Percentiles rank a stretch among this genome's conserved stretches.
Evolutionary conservation across 2,888 invertebrate species (phyloP).

Genomic region (Ophion ellenae): DNA sequence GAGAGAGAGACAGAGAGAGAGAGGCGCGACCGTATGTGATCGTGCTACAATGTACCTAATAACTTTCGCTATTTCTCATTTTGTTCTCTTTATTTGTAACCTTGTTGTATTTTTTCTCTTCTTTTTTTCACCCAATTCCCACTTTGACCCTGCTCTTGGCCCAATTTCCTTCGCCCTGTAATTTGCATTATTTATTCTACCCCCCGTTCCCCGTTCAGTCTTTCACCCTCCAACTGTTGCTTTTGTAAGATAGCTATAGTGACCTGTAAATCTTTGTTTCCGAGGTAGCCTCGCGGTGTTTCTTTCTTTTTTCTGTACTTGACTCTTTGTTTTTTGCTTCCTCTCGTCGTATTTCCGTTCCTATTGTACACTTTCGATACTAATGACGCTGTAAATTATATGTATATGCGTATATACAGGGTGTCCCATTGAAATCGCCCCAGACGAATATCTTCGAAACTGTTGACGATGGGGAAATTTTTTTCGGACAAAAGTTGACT

Average conservation of each 20-base stretch:
- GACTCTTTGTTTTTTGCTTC: constrained; percentile 24
- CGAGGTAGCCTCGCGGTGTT: constrained; percentile 25
- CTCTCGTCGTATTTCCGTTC: constrained; percentile 45
- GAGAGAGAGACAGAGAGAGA: constrained; percentile 31
- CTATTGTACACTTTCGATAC: constrained; percentile 43
- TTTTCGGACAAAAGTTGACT: background rate
- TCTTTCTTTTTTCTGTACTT: constrained; percentile 19
- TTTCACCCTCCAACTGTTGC: constrained; percentile 47
- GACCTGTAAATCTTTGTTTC: constrained; percentile 48
- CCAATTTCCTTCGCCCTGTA: constrained; percentile 36
- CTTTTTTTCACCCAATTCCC: constrained; percentile 21
- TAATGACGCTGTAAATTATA: constrained; percentile 57
- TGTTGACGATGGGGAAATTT: background rate
- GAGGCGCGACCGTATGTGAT: constrained; percentile 71
- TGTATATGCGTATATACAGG: background rate
- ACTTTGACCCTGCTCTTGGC: constrained; percentile 34
- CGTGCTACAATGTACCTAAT: constrained; percentile 77
- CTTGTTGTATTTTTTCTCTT: constrained; percentile 40
- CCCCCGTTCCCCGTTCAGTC: constrained; percentile 61
- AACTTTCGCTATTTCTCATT: constrained; percentile 66
- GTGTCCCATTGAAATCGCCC: background rate
- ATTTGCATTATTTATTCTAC: constrained; percentile 63
- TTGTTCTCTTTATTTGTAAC: constrained; percentile 57
- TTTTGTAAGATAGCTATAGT: constrained; percentile 63
- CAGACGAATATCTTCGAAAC: background rate